phyloP scores from a whole-genome alignment of 2,797 vertebrate species.

The Carcharodon carcharias region DNA sequence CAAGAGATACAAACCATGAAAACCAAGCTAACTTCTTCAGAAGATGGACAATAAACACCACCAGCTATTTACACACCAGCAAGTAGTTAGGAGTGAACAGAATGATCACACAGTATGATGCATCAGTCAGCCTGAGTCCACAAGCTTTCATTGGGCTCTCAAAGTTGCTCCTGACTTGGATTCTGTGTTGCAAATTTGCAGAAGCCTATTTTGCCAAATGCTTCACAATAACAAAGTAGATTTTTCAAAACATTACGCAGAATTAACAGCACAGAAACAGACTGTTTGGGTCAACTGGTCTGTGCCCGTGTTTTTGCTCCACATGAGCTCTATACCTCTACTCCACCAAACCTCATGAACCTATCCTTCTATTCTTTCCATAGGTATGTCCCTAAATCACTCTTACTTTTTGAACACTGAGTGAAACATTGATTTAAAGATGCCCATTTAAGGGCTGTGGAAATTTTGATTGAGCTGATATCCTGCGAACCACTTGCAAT shows the following conservation, averaged over 20 bases:
- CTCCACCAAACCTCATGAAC: background rate
- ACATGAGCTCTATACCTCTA: background rate
- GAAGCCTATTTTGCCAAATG: background rate
- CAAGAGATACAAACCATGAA: background rate
- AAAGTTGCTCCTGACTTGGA: background rate
- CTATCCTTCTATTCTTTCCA: background rate
- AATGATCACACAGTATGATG: background rate
- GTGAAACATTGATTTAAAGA: background rate
- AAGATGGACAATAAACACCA: background rate
- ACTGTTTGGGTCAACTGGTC: background rate
- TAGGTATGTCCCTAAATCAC: background rate
- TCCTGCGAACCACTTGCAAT: background rate
- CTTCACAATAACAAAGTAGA: background rate
- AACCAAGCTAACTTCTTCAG: background rate
- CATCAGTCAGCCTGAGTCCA: background rate
- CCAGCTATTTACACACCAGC: background rate
- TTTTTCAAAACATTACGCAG: background rate
- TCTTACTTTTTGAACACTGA: background rate
- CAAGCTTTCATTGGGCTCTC: background rate
- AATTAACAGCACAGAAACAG: background rate
- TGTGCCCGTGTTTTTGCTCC: background rate
- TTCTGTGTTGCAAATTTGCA: background rate
- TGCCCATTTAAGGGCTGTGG: background rate
- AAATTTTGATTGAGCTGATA: background rate
- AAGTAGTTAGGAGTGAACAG: background rate